Evolutionary conservation across 2,888 invertebrate species (phyloP), one percentile per base, ranked within the genome.

Genomic region (Eupithecia insigniata): DNA sequence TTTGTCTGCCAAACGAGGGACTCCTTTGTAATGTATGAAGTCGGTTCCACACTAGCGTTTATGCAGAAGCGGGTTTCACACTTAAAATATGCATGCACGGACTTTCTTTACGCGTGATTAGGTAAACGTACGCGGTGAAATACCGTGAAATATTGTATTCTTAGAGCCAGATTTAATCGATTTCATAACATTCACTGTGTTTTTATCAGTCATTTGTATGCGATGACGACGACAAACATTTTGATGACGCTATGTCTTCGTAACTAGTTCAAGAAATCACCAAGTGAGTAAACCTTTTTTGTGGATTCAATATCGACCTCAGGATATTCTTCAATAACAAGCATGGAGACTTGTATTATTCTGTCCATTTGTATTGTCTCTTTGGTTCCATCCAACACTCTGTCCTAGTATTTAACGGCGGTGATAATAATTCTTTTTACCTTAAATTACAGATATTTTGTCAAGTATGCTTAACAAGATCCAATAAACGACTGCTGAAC

Each of bases 1-100:
- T n/a, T n/a, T n/a, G 66, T 71, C 51, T 75, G 60, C 46, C 34
- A 71, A 67, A 58, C 65, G 67, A 69, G 30, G 61, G 66, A 64
- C 18, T 72, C 70, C 67, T 69, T 73, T 74, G 67, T 72, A 46
- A 64, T 32, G 55, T 28, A 65, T 28, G 18, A 67, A 34, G 32
- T 36, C 28, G 36, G 16, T 51, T 36, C 26, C 64, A n/a, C 67
- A 65, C 64, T 28, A 55, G 34, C n/a, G 67, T 67, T 64, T 39
- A 60, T 51, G n/a, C 58, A 39, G 18, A 46, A 66, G 32, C 12
- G 26, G 55, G 22, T 64, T 73, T 58, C 61, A 69, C 66, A 58
- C 69, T 22, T 55, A 62, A 32, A 55, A 14, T 55, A 26, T 22
- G 46, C 18, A 43, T 43, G n/a, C 43, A 51, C 46, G 46, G 10